Evolutionary conservation across 2,888 invertebrate genomes (phyloP).

Genomic region (Stratiomys singularior): DNA sequence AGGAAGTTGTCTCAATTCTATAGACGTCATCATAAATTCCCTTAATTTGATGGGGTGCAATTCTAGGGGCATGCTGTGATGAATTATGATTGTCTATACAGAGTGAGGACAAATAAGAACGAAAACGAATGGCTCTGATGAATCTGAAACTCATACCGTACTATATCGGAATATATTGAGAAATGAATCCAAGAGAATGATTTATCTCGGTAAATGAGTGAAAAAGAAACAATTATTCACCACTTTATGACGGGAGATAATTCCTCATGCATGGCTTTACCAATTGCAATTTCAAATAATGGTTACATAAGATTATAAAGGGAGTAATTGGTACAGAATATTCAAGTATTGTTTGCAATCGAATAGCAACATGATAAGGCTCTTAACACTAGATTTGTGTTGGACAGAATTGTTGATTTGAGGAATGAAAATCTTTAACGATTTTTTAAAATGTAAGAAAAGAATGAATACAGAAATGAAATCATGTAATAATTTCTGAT

Average conservation of each 20-base stretch:
- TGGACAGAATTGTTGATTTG: too few relatives aligned
- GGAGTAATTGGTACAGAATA: too few relatives aligned
- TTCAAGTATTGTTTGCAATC: too few relatives aligned
- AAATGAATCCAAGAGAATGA: background rate
- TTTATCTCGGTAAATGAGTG: background rate
- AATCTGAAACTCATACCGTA: background rate
- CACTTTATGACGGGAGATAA: background rate
- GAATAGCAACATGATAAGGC: too few relatives aligned
- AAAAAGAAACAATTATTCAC: background rate
- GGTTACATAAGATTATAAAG: background rate
- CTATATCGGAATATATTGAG: background rate
- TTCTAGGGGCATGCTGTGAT: background rate
- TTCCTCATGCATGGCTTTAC: background rate
- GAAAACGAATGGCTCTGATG: background rate
- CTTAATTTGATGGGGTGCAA: conserved; percentile 8
- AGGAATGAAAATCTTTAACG: too few relatives aligned
- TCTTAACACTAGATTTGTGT: too few relatives aligned
- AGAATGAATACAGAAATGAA: too few relatives aligned
- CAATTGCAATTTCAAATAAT: background rate
- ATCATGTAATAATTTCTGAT: too few relatives aligned
- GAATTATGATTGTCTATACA: background rate
- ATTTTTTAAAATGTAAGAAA: too few relatives aligned
- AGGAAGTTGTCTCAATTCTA: conserved; percentile 5
- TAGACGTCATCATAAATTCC: background rate
- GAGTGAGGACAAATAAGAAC: background rate